Evolutionary conservation across 2,113 vertebrate species (phyloP), one percentile per base, ranked within the genome.

Genomic region (Silurus glanis): DNA sequence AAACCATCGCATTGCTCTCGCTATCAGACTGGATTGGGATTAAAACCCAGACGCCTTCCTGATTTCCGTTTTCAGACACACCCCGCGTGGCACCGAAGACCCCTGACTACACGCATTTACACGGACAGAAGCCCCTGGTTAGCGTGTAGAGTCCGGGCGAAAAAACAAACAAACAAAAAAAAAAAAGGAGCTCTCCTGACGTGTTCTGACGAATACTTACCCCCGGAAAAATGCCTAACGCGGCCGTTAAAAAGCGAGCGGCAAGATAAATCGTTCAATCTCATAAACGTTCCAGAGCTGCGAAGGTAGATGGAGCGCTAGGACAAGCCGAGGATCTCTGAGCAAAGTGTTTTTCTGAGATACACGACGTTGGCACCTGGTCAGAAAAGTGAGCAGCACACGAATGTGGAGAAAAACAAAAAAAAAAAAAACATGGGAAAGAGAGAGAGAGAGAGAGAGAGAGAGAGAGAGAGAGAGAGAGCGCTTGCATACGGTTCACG

Each of bases 401-500:
- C 21, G 47, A 49, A 49, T 21, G 59, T 45, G 13, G 37, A 37
- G 37, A 37, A 37, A 37, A 37, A 37, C 2, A 37, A 2, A 37
- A 2, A 37, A 2, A 37, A 37, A 37, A 37, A 37, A 37, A 37
- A 37, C 28, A 1, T 37, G 28, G 28, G 2, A 37, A 37, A 37
- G 28, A 37, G 28, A 37, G 28, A 37, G 2, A 1, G 28, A 37
- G 28, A 37, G 2, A 37, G 28, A 37, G 28, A 37, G 28, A 37
- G 3, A 37, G 28, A 37, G 2, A 37, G 28, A 37, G 28, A 37
- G 28, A 37, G 3, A 37, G 51, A 86, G 51, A 76, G 81, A 66
- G 59, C 59, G 58, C 86, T 86, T 92, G 90, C 91, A 91, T 92
- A 92, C 83, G 45, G 80, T 89, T 37, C 85, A 86, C 67, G 78